Evolutionary conservation across 2,113 vertebrate genomes (phyloP), one percentile per base, ranked within the genome.

Genomic region (Ploceus nigricollis): DNA sequence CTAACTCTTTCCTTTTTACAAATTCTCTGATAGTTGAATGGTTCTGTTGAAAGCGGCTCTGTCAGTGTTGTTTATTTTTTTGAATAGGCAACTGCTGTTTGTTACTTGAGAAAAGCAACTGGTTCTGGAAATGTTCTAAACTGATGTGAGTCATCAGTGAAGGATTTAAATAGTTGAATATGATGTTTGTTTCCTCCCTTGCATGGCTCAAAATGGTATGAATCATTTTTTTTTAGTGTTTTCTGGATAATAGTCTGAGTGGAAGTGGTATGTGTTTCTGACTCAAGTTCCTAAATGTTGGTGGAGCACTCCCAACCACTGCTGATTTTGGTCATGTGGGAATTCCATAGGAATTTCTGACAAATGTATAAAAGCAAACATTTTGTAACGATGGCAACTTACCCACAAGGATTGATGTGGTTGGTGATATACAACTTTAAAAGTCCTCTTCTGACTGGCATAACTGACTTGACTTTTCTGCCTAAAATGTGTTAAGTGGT

Each of bases 221-320:
- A 98, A 87, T 98, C 89, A 96, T 90, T 94, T 96, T 95, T 95
- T 96, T 96, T 97, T 65, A 93, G 91, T 95, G 92, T 96, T 98
- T 97, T 96, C 97, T 88, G 96, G 90, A 93, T 72, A 72, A 95
- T 53, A 71, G 94, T 97, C 93, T 91, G 68, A 96, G 82, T 14
- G 56, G 95, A 98, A 97, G 42, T 42, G 6, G 68, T 60, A 4
- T 57, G 48, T 16, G 3, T 78, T 89, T 92, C 94, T 96, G 89
- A 95, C 94, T 91, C 92, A 95, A 94, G 76, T 95, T 94, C 68
- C 96, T 77, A 91, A 97, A 85, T 91, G 75, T 65, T 95, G 78
- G 95, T 68, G 79, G 92, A 93, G 50, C 37, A 87, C 81, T 94
- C 95, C 79, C 65, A 94, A 21, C 89, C 77, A 22, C 91, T 93